Conservation (phyloP, 2,113 vertebrate genomes). For the Arizona elegans region DNA sequence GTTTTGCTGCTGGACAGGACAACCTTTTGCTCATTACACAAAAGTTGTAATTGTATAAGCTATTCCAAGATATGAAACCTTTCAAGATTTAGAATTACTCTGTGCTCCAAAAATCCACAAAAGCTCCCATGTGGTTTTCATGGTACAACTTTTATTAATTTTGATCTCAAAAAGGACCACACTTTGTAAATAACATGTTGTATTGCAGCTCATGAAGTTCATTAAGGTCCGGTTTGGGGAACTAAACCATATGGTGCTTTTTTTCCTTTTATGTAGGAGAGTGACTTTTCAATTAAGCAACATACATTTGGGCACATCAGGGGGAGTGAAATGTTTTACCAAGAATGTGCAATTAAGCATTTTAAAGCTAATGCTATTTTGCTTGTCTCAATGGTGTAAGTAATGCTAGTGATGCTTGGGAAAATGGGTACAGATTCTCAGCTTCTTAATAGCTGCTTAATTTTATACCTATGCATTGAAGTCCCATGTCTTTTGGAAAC, state of each 20-base stretch:
- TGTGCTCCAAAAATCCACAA: background rate
- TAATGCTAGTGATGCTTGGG: background rate
- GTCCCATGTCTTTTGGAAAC: background rate
- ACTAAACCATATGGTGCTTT: conserved; percentile 19
- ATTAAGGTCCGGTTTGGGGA: conserved; percentile 43
- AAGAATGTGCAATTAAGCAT: conserved; percentile 29
- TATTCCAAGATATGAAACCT: background rate
- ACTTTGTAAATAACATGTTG: conserved; percentile 43
- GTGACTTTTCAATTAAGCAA: conserved; percentile 54
- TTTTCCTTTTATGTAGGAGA: conserved; percentile 40
- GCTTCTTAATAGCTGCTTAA: background rate
- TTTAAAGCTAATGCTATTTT: background rate
- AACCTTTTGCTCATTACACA: background rate
- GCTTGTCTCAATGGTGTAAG: background rate
- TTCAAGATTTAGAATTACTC: background rate
- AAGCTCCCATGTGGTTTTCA: background rate
- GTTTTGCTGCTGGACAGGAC: background rate
- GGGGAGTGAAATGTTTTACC: background rate
- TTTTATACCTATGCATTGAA: background rate
- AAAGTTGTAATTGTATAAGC: background rate
- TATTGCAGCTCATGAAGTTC: background rate
- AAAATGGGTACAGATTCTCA: background rate
- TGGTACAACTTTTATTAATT: conserved; percentile 20
- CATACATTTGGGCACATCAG: background rate
- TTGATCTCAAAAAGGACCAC: conserved; percentile 21